These are phyloP conservation scores for Megaustenia siamemsis DNA, from an alignment of 2,888 invertebrate genomes.

Conservation along the genomic window DNA sequence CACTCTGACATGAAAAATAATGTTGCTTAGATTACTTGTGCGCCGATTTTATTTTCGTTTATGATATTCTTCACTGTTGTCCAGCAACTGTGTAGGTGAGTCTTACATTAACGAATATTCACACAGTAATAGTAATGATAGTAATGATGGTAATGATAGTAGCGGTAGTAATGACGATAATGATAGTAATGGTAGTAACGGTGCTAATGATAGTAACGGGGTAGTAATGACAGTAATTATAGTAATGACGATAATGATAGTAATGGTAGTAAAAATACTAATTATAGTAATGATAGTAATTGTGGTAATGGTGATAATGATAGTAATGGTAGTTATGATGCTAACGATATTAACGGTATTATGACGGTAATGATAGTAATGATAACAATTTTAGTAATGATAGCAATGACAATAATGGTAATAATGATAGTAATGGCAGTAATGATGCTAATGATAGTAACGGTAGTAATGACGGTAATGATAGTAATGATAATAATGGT, in stretches of 20 bases:
- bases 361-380: not conserved
- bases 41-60: no score
- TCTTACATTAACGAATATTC: no score
- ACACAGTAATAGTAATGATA: not conserved
- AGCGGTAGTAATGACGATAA: not conserved
- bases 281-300: no score
- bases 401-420: not conserved
- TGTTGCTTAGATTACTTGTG: no score
- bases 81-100: no score
- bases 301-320: not conserved
- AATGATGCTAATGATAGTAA: no score
- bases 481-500: no score
- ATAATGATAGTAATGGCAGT: not conserved
- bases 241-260: not conserved
- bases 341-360: not conserved
- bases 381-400: not conserved
- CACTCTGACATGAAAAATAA: no score
- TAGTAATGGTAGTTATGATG: not conserved
- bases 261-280: no score
- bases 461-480: not conserved
- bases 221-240: not conserved
- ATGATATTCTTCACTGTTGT: no score
- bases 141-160: not conserved
- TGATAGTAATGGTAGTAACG: not conserved
- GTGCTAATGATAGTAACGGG: not conserved